Evolutionary conservation across 2,113 vertebrate genomes (phyloP), one percentile per base, ranked within the genome.

Genomic region (Chlamydotis undulata): DNA sequence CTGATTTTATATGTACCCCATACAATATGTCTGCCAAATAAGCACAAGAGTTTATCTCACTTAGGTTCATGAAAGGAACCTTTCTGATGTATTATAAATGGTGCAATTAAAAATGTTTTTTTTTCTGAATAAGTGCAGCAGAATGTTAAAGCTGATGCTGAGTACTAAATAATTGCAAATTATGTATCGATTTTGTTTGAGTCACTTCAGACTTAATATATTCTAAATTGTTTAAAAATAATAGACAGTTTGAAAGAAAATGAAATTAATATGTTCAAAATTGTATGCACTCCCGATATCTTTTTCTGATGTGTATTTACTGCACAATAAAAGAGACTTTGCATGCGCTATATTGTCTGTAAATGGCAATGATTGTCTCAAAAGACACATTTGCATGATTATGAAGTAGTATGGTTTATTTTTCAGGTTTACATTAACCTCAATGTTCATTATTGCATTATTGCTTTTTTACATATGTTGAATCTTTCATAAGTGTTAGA

Each of bases 261-360:
- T 97, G 80, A 95, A 87, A 87, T 67, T 75, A 90, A 83, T 78
- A 94, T 93, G 91, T 95, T 96, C 29, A 4, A 94, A 96, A 93
- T 65, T 97, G 97, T 97, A 97, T 92, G 91, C 93, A 0, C 85
- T 96, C 87, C 80, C 71, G 95, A 37, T 96, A 90, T 94, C 65
- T 95, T 96, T 91, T 96, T 97, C 88, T 95, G 93, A 94, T 96
- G 91, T 97, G 86, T 96, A 89, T 97, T 92, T 97, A 95, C 88
- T 98, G 96, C 94, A 94, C 96, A 97, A 97, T 96, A 97, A 97
- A 96, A 71, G 91, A 89, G 59, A 96, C 74, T 95, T 95, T 98
- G 98, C 98, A 98, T 98, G 98, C 67, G 90, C 97, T 97, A 68
- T 97, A 95, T 83, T 98, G 83, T 98, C 97, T 97, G 94, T 95